A percentile compares a stretch with the other conserved stretches of the same genome.
Evolutionary conservation across 2,797 vertebrate genomes (phyloP).

Genomic region (Euthynnus affinis): DNA sequence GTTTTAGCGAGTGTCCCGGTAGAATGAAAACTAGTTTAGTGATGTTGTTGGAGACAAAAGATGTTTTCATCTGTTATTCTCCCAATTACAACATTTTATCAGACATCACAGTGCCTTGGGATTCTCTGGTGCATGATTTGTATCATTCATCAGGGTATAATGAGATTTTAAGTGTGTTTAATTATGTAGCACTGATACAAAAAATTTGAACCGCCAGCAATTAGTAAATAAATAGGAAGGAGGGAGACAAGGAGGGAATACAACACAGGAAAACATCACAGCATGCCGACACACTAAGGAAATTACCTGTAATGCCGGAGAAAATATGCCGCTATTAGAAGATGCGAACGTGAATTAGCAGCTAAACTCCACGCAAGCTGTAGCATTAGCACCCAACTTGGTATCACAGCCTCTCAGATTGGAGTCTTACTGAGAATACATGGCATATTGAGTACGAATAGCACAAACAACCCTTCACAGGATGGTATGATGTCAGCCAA

Average conservation of each 20-base stretch:
- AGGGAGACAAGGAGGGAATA: constrained; percentile 9
- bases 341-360: constrained; percentile 8
- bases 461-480: not conserved
- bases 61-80: constrained; percentile 5
- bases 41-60: not conserved
- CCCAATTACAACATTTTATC: not conserved
- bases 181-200: constrained; percentile 15
- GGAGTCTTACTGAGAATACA: not conserved
- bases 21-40: not conserved
- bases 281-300: constrained; percentile 31
- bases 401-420: not conserved
- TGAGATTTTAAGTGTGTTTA: constrained; percentile 6
- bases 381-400: not conserved
- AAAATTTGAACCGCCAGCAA: not conserved
- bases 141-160: not conserved
- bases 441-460: not conserved
- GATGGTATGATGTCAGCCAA: constrained; percentile 6
- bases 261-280: constrained; percentile 23
- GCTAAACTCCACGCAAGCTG: not conserved
- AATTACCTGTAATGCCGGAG: constrained; percentile 12
- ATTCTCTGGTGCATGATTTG: not conserved
- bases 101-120: not conserved
- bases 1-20: not conserved
- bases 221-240: constrained; percentile 12
- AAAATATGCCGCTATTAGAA: constrained; percentile 27